Evolutionary conservation across 2,113 vertebrate species (phyloP).

Genomic region (Laterallus jamaicensis): DNA sequence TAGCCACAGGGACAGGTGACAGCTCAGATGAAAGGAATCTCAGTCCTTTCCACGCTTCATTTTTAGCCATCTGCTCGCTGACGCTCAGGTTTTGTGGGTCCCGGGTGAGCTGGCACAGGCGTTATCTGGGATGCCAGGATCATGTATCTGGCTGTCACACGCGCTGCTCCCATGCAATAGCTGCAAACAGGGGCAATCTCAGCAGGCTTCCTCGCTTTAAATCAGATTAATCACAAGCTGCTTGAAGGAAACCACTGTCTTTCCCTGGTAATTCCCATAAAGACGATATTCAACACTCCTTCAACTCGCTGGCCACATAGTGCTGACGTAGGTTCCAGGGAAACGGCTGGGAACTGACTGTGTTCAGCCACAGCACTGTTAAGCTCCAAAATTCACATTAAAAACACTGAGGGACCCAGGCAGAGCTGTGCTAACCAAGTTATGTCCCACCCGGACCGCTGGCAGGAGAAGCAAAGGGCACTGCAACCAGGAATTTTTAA

Average conservation of each 20-base stretch:
- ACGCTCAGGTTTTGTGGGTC: constrained; percentile 11
- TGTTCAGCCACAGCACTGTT: accelerated
- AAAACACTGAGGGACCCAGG: neutral
- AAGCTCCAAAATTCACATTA: neutral
- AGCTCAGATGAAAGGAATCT: neutral
- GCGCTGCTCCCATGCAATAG: neutral
- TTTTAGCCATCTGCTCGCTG: constrained; percentile 53
- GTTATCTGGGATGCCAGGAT: constrained; percentile 42
- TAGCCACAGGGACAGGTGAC: constrained; percentile 11
- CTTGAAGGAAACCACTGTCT: constrained; percentile 39
- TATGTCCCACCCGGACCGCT: neutral
- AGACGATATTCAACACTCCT: neutral
- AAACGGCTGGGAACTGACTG: neutral
- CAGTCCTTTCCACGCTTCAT: neutral
- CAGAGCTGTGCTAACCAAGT: neutral
- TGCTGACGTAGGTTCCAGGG: neutral
- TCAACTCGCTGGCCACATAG: neutral
- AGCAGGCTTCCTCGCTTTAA: constrained; percentile 1
- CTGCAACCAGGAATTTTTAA: neutral
- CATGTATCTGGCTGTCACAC: neutral
- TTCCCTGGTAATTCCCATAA: neutral
- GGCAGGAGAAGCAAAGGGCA: neutral
- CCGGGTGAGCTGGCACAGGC: constrained; percentile 22
- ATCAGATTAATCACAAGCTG: constrained; percentile 39
- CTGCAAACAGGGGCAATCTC: neutral